Base-by-base conservation (phyloP, 2,113 vertebrate genomes). In the Cynoglossus semilaevis region DNA sequence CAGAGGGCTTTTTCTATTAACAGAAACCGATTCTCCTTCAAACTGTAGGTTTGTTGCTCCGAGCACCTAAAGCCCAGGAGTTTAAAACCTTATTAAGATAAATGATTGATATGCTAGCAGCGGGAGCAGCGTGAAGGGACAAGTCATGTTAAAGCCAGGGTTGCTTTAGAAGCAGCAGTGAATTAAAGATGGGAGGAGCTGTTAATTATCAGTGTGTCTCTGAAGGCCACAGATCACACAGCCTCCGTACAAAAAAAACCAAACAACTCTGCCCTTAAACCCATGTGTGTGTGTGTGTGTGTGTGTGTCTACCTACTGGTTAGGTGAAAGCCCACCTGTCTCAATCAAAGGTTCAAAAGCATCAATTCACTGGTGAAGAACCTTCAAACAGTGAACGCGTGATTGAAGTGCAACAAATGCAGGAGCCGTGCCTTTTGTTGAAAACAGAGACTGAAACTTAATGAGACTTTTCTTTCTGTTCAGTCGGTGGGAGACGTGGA, bases 181-280 rank as follows among this genome's bases (percentile, higher is more conserved):
- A 80, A 68, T 78, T 67, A 76, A 84, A 77, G 61, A 64, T 47
- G 37, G 60, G 66, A 78, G 73, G 42, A 52, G 58, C 44, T 80
- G 56, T 85, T 83, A 73, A 86, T 87, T 81, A 88, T 50, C 71
- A 53, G 35, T 15, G 9, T 9, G 72, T 74, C 76, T 85, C 79
- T 85, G 81, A 87, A 73, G 84, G 67, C 59, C 15, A 9, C 44
- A 77, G 67, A 82, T 34, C 55, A 67, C 60, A 59, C 70, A 38
- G 58, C 63, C 71, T 43, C 34, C 9, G 37, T 10, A 38, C 37
- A 38, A 34, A 54, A 67, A 40, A n/a, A 52, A n/a, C n/a, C n/a
- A n/a, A n/a, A n/a, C n/a, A 63, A 45, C 19, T 17, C 11, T 0
- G 7, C n/a, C 15, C 36, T 48, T 38, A 46, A 45, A 65, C 46